Evolutionary conservation across 2,113 vertebrate species (phyloP).

Genomic region (Falcunculus frontatus): DNA sequence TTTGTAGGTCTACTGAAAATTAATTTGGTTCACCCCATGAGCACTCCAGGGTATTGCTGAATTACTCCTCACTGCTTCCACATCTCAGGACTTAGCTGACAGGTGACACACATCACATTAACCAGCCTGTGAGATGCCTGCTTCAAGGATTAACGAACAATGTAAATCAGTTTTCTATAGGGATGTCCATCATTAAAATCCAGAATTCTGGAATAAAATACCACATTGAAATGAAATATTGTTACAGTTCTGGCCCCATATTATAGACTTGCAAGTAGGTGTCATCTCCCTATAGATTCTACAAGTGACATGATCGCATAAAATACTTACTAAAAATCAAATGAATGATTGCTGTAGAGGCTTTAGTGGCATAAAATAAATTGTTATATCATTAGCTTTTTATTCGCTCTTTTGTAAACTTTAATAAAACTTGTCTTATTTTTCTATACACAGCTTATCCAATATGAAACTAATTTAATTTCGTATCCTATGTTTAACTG

Average conservation of each 20-base stretch:
- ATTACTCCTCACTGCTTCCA: neutral
- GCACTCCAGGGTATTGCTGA: neutral
- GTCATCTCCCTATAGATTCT: neutral
- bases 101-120: neutral
- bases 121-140: neutral
- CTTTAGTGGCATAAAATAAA: neutral
- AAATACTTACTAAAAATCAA: neutral
- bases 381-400: neutral
- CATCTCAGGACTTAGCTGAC: neutral
- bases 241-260: neutral
- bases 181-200: neutral
- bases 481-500: neutral
- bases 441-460: neutral
- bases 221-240: neutral
- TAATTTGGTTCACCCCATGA: neutral
- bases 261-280: neutral
- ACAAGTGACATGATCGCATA: neutral
- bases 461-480: constrained; percentile 32
- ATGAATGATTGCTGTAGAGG: neutral
- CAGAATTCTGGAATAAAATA: neutral
- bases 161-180: neutral
- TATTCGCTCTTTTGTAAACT: neutral
- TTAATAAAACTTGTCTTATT: neutral
- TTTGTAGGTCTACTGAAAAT: neutral
- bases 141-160: neutral